Percentiles rank a stretch among this genome's conserved stretches.
These are phyloP conservation scores for Cebidichthys violaceus DNA, from an alignment of 2,113 vertebrate genomes.

Conservation along the genomic window DNA sequence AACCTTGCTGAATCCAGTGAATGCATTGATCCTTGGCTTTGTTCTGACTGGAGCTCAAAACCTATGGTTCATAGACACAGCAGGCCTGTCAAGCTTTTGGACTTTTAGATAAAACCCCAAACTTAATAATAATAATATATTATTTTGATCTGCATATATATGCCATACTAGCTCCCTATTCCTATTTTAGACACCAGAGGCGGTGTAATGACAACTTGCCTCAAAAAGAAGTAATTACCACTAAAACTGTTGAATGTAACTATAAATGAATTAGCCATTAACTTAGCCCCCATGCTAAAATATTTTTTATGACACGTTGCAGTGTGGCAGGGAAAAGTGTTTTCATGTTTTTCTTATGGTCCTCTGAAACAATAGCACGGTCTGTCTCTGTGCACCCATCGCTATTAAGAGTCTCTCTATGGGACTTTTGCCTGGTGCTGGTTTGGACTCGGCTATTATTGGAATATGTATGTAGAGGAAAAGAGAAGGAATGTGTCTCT, in stretches of 20 bases:
- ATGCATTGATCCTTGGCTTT: neutral
- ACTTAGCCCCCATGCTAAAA: neutral
- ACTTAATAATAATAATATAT: neutral
- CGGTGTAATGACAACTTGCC: neutral
- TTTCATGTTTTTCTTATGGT: constrained; percentile 43
- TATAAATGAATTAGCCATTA: constrained; percentile 26
- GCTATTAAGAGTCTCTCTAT: constrained; percentile 46
- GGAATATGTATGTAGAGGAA: constrained; percentile 46
- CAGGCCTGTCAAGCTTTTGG: neutral
- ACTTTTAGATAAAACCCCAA: neutral
- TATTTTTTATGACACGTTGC: constrained; percentile 2
- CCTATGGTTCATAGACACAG: neutral
- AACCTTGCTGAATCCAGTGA: constrained; percentile 11
- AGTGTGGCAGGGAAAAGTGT: constrained; percentile 8
- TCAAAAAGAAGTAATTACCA: constrained; percentile 1
- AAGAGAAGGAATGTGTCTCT: constrained; percentile 29
- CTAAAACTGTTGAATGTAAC: neutral
- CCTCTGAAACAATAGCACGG: constrained; percentile 47
- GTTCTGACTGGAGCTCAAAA: constrained; percentile 5
- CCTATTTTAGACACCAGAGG: neutral
- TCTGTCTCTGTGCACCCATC: constrained; percentile 52
- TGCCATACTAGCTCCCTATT: neutral
- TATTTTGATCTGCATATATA: neutral
- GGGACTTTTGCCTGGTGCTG: constrained; percentile 57
- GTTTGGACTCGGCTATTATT: constrained; percentile 52